phyloP scores from a whole-genome alignment of 2,888 invertebrate species.

The Morinoia aosen region DNA sequence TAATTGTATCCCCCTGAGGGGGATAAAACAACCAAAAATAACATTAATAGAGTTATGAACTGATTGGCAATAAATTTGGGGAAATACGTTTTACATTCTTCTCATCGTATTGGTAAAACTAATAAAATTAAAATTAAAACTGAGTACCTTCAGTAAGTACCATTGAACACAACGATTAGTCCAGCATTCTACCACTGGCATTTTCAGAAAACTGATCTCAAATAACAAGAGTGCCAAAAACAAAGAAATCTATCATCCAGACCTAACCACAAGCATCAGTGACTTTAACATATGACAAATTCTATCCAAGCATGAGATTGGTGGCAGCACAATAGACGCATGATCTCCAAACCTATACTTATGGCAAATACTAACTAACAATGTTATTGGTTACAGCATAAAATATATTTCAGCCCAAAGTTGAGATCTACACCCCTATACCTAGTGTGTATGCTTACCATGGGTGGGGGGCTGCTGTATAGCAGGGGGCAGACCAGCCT shows the following conservation, averaged over 20 bases:
- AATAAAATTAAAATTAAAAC: neutral
- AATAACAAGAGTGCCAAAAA: neutral
- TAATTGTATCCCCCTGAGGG: no score
- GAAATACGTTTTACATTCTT: no score
- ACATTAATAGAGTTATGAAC: no score
- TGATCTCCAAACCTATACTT: no score
- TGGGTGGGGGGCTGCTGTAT: constrained; percentile 48
- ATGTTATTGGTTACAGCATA: no score
- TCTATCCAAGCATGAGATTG: no score
- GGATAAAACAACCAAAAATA: no score
- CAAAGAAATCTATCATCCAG: neutral
- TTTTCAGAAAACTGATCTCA: neutral
- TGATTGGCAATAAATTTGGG: no score
- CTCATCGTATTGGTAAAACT: no score
- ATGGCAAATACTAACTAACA: no score
- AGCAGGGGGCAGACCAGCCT: constrained; percentile 70
- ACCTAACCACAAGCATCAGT: neutral
- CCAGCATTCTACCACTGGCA: neutral
- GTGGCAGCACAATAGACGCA: no score
- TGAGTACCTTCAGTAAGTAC: neutral
- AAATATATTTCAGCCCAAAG: neutral
- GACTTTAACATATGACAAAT: neutral
- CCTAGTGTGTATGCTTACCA: neutral
- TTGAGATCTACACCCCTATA: neutral
- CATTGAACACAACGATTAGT: neutral